Evolutionary conservation across 2,888 invertebrate species (phyloP), one percentile per base, ranked within the genome.

Genomic region (Lithophane ornitopus): DNA sequence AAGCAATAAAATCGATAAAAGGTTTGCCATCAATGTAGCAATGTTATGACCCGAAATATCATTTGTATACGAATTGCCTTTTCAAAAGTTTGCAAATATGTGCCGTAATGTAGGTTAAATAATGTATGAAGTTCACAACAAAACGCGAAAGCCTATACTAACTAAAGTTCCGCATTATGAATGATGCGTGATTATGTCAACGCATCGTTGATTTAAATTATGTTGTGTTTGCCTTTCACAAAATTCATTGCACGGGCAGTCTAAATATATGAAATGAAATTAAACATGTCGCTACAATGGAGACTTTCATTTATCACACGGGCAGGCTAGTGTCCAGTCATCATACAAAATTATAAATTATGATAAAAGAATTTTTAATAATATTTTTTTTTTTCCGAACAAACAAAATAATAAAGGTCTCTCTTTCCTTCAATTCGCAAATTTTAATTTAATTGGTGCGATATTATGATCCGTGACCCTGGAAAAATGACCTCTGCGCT

Each of bases 1-100:
- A 68, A 70, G 69, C 81, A 85, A 81, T 85, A 85, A 75, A 83
- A 87, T 85, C 86, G 75, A 77, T 83, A 76, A 76, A 85, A 71
- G 76, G 66, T 71, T 76, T 56, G 73, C 74, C 59, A 49, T 67
- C 77, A 78, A 80, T 75, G 75, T 75, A 49, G 14, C 49, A 16
- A 68, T 41, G 67, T 76, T 85, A 77, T 77, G 68, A 46, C 49
- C 14, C 28, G 44, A 69, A 87, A 76, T 76, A 66, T 28, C 67
- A 77, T 87, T 78, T 83, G 86, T 78, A 81, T 86, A 76, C 81
- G 65, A 85, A 86, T 85, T 74, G 78, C 69, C 76, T 78, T 77
- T 85, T 87, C 73, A 76, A 52, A 66, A 74, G 58, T 59, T 71
- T 34, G 62, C 39, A 72, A 72, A 76, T 72, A 70, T 54, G 69